phyloP scores from a whole-genome alignment of 2,113 vertebrate genomes.

The Paracanthobrama guichenoti region DNA sequence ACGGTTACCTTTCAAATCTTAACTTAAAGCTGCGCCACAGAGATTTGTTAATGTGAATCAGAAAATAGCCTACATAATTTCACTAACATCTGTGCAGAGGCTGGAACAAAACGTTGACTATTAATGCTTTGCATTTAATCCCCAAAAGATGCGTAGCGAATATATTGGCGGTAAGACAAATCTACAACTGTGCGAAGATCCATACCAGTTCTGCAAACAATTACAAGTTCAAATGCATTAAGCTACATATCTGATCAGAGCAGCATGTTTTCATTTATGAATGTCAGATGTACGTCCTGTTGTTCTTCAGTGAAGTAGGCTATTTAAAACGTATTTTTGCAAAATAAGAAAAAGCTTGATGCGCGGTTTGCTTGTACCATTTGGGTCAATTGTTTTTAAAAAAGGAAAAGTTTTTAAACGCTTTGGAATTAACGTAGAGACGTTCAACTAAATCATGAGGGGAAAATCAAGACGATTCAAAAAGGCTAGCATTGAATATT shows the following conservation, averaged over 20 bases:
- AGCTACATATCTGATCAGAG: not conserved
- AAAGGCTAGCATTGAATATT: not conserved
- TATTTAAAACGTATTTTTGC: not conserved
- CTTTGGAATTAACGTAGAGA: not conserved
- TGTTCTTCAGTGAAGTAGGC: not conserved
- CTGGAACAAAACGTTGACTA: not conserved
- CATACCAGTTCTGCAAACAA: constrained; percentile 30
- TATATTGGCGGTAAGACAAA: not conserved
- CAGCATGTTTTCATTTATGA: not conserved
- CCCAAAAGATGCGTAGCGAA: not conserved
- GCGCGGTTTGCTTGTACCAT: not conserved
- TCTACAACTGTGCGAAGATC: not conserved
- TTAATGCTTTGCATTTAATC: not conserved
- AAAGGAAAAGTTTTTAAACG: not conserved
- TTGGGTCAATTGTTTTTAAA: not conserved
- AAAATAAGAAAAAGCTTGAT: not conserved
- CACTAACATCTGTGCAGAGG: not conserved
- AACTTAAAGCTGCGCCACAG: not conserved
- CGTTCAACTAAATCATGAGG: not conserved
- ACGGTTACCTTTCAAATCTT: not conserved
- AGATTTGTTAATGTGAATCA: not conserved
- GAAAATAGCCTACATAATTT: not conserved
- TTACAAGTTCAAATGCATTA: constrained; percentile 35
- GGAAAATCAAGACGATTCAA: no score
- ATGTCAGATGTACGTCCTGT: not conserved